These are phyloP conservation scores for Melanotaenia pygmaea DNA, from an alignment of 2,797 vertebrate species.

Conservation along the genomic window DNA sequence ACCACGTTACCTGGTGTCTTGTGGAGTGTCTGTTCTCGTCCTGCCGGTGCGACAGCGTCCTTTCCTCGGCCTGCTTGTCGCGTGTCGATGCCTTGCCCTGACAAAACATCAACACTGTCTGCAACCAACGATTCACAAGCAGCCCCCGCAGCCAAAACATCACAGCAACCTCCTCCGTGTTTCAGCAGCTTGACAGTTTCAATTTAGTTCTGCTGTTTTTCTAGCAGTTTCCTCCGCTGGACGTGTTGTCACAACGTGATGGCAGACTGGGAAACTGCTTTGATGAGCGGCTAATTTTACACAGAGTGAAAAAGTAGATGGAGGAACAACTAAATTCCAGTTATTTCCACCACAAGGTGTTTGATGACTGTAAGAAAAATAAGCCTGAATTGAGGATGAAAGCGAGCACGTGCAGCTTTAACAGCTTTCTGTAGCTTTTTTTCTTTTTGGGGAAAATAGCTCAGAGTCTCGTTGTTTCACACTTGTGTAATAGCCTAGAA, in stretches of 20 bases:
- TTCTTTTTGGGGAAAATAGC: not conserved
- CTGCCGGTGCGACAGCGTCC: slow-evolving; percentile 91
- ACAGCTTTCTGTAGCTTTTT: not conserved
- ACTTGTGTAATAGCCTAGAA: slow-evolving; percentile 10
- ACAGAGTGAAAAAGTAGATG: not conserved
- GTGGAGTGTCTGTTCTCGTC: slow-evolving; percentile 97
- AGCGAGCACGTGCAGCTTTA: not conserved
- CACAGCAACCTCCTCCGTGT: slow-evolving; percentile 13
- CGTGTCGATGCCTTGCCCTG: slow-evolving; percentile 94
- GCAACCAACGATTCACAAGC: slow-evolving; percentile 35
- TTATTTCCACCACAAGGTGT: not conserved
- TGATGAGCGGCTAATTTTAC: not conserved
- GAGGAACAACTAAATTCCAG: not conserved
- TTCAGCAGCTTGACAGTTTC: slow-evolving; percentile 49
- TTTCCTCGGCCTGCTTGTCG: slow-evolving; percentile 94
- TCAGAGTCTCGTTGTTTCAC: slow-evolving; percentile 6
- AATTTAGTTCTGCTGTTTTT: slow-evolving; percentile 29
- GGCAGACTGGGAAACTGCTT: not conserved
- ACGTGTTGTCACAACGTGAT: not conserved
- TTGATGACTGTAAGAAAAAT: not conserved
- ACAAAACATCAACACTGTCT: slow-evolving; percentile 70
- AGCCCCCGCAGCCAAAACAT: slow-evolving; percentile 40
- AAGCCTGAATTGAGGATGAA: not conserved
- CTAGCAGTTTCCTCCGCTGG: not conserved
- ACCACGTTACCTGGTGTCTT: slow-evolving; percentile 88